Evolutionary conservation across 1,140 invertebrate species (phyloP), one percentile per base, ranked within the genome.

Genomic region (Lordiphosa mommai): DNA sequence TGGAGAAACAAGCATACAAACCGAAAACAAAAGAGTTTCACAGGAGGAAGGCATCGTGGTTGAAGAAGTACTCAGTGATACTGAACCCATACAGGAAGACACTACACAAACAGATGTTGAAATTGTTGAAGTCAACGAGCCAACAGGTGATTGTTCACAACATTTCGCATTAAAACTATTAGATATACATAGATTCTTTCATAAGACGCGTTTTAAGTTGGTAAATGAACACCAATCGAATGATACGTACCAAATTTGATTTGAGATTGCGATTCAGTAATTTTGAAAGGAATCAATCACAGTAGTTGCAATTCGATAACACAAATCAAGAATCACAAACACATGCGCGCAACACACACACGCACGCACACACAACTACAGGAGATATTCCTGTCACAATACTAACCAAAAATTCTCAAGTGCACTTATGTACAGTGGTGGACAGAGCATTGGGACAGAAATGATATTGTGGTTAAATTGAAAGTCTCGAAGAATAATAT

Each of bases 61-160:
- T 67, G 88, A 89, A 60, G 88, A 91, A 67, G 70, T 84, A 10
- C 69, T 86, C 29, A 89, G 90, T 67, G 89, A 90, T 64, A 72
- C 84, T 43, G 82, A 86, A 69, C 59, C 76, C 64, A 58, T 61
- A 85, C 41, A 72, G 52, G 63, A 77, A 76, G 74, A 74, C 60
- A 77, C 43, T 53, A 60, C 63, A 63, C 77, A 72, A 43, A 60
- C 72, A 59, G 70, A 79, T 61, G 50, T 88, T 48, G 82, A 88
- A 82, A 88, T 88, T 61, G 67, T 68, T 41, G 87, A 88, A 79
- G 69, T 88, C 82, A 68, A 50, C 82, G 84, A 82, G 48, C 60
- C 71, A 44, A 86, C 84, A 87, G 86, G 86, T 88, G 79, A 79
- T 68, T 86, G 57, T 56, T 30, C 33, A 46, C 52, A 33, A 37